phyloP scores from a whole-genome alignment of 2,888 invertebrate genomes.

The Ophioninae sp. region DNA sequence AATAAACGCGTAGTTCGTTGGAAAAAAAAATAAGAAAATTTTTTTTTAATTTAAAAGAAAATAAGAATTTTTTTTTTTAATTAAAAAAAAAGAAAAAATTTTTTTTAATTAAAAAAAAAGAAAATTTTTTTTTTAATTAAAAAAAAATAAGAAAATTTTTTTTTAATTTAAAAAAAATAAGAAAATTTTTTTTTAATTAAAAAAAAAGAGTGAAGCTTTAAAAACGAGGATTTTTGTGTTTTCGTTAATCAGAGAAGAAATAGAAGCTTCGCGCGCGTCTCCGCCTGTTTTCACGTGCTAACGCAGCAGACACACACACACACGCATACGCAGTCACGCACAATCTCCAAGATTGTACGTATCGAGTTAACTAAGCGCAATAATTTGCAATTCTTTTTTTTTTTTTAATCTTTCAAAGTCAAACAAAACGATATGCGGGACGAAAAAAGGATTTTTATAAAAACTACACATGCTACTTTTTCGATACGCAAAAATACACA shows the following conservation, averaged over 20 bases:
- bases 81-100: too few relatives aligned
- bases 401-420: conserved; percentile 52
- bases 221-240: neutral
- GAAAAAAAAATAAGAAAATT: too few relatives aligned
- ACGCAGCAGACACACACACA: conserved; percentile 68
- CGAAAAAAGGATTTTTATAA: conserved; percentile 26
- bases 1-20: neutral
- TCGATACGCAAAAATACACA: conserved; percentile 50
- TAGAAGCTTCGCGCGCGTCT: conserved; percentile 62
- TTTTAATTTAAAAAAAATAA: too few relatives aligned
- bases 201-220: conserved; percentile 16
- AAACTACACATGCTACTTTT: conserved; percentile 59
- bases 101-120: too few relatives aligned
- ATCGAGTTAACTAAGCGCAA: conserved; percentile 57
- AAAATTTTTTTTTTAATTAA: too few relatives aligned
- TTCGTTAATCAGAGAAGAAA: conserved; percentile 11
- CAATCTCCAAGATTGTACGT: conserved; percentile 64
- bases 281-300: conserved; percentile 42
- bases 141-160: too few relatives aligned
- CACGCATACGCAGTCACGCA: conserved; percentile 70
- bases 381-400: too few relatives aligned
- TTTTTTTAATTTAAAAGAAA: too few relatives aligned
- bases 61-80: too few relatives aligned
- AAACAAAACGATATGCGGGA: conserved; percentile 24
- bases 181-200: too few relatives aligned